Percentiles rank a stretch among this genome's conserved stretches.
These are phyloP conservation scores for Drosophila santomea DNA, from an alignment of 1,140 invertebrate genomes.

Conservation along the genomic window DNA sequence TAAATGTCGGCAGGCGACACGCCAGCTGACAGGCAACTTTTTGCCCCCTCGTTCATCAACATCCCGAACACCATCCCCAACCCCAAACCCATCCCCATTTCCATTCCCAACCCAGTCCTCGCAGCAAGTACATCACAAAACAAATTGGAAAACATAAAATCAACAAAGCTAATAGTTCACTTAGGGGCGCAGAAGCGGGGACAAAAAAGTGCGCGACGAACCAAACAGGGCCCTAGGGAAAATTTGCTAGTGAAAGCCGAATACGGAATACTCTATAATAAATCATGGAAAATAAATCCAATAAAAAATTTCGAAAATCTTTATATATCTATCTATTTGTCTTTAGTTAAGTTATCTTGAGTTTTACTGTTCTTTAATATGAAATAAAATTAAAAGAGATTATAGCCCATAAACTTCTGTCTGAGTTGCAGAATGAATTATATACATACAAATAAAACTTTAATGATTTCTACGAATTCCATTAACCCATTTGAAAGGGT, in stretches of 20 bases:
- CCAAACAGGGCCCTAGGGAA: conserved; percentile 3
- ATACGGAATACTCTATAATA: neutral
- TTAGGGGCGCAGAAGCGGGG: conserved; percentile 58
- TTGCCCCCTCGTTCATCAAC: conserved; percentile 7
- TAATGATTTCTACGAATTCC: no score
- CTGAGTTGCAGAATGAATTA: no score
- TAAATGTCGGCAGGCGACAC: conserved; percentile 70
- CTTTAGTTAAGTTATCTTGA: no score
- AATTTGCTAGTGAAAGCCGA: neutral
- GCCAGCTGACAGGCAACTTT: conserved; percentile 62
- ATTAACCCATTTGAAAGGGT: neutral
- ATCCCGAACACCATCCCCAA: neutral
- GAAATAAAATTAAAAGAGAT: no score
- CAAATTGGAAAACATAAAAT: conserved; percentile 82
- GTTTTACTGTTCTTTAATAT: no score
- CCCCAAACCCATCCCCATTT: neutral
- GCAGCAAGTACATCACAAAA: conserved; percentile 51
- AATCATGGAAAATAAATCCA: no score
- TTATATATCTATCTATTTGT: no score
- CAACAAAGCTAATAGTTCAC: conserved; percentile 82
- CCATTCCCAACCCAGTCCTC: neutral
- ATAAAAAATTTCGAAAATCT: no score
- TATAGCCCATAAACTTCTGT: no score
- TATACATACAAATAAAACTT: no score
- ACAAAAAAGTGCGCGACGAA: conserved; percentile 41